A percentile compares a stretch with the other conserved stretches of the same genome.
Conservation (phyloP, 2,888 invertebrate species). For the Brachyptera putata region DNA sequence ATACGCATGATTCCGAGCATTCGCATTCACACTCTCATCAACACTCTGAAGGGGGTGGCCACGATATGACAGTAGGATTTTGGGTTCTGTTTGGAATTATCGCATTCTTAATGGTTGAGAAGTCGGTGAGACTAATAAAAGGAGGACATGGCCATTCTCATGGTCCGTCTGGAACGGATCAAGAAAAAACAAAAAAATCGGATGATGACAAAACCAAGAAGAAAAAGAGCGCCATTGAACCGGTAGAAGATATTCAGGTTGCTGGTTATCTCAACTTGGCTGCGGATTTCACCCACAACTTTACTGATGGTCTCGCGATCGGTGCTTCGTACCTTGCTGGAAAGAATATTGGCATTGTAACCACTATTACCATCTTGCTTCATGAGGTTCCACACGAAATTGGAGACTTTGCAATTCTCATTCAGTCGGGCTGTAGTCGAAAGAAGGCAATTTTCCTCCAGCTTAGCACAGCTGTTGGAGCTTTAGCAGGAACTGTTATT, state of each 20-base stretch:
- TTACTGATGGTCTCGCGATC: conserved; percentile 98
- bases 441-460: conserved; percentile 94
- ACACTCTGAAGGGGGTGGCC: conserved; percentile 53
- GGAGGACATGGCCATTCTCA: conserved; percentile 77
- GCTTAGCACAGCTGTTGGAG: conserved; percentile 90
- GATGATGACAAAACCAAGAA: conserved; percentile 29
- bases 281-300: conserved; percentile 98
- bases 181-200: conserved; percentile 33
- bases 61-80: conserved; percentile 87
- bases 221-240: conserved; percentile 30
- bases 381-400: conserved; percentile 99
- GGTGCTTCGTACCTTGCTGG: conserved; percentile 96
- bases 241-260: conserved; percentile 60
- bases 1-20: conserved; percentile 42
- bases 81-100: conserved; percentile 94
- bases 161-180: conserved; percentile 37
- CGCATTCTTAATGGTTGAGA: conserved; percentile 89
- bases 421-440: conserved; percentile 93
- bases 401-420: conserved; percentile 97
- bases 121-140: conserved; percentile 81
- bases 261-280: conserved; percentile 94
- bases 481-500: conserved; percentile 85
- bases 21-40: conserved; percentile 40
- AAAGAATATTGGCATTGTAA: conserved; percentile 77
- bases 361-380: conserved; percentile 91